Conservation (phyloP, 2,888 invertebrate genomes). For the Schrankia costaestrigalis region DNA sequence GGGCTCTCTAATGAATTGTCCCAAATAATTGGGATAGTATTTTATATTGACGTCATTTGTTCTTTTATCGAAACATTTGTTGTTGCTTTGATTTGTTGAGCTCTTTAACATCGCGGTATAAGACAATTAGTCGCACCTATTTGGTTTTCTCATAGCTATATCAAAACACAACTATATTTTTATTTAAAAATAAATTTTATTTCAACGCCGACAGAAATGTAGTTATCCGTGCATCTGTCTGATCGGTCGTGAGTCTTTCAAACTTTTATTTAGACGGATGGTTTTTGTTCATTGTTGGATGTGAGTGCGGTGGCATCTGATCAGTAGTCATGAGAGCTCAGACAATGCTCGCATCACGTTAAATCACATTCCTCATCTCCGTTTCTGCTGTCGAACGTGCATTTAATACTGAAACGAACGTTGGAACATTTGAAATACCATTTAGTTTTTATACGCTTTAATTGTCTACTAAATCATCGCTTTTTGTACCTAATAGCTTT, state of each 20-base stretch:
- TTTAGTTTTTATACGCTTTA: conserved; percentile 4
- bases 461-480: not conserved
- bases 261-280: conserved; percentile 30
- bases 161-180: conserved; percentile 19
- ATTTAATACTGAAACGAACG: conserved; percentile 31
- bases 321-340: conserved; percentile 44
- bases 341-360: conserved; percentile 51
- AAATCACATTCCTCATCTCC: conserved; percentile 57
- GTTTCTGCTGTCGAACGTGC: conserved; percentile 39
- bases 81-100: conserved; percentile 72
- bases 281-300: conserved; percentile 34
- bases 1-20: conserved; percentile 78
- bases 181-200: conserved; percentile 21
- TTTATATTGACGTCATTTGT: conserved; percentile 77
- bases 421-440: conserved; percentile 11
- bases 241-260: conserved; percentile 24
- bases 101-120: conserved; percentile 63
- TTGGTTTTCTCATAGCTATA: conserved; percentile 33
- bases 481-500: not conserved
- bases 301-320: conserved; percentile 40
- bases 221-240: conserved; percentile 31
- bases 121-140: conserved; percentile 47
- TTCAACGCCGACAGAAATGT: conserved; percentile 23
- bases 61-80: conserved; percentile 74
- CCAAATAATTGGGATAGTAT: conserved; percentile 79